Evolutionary conservation across 2,113 vertebrate species (phyloP).

Genomic region (Copsychus sechellarum): DNA sequence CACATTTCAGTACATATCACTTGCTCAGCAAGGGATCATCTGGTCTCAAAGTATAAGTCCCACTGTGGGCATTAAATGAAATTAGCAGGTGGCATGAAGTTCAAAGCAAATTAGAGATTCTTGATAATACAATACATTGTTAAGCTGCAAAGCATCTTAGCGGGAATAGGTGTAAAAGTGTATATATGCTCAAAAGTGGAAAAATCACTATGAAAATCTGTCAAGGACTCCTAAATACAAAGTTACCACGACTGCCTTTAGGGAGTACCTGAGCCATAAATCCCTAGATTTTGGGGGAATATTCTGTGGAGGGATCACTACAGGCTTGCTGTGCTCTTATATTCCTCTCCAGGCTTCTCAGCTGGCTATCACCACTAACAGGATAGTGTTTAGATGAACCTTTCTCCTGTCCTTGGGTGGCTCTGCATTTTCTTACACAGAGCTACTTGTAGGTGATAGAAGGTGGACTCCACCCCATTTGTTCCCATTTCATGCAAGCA

Average conservation of each 20-base stretch:
- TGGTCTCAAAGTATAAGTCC: neutral
- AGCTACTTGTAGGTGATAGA: neutral
- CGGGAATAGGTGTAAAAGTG: neutral
- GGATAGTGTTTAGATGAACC: neutral
- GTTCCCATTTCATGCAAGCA: neutral
- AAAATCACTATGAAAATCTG: neutral
- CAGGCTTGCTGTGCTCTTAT: neutral
- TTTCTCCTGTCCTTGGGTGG: neutral
- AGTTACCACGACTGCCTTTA: neutral
- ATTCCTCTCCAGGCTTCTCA: neutral
- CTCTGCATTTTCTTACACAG: neutral
- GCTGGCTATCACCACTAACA: neutral
- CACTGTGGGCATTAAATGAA: neutral
- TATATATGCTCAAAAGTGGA: neutral
- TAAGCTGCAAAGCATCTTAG: neutral
- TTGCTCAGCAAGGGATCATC: neutral
- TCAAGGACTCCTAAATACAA: neutral
- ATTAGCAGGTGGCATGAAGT: constrained; percentile 1
- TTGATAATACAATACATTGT: neutral
- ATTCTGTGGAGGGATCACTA: neutral
- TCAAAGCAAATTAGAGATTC: neutral
- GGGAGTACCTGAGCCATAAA: neutral
- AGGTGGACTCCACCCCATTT: neutral
- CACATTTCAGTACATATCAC: neutral
- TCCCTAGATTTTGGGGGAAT: neutral